Percentiles rank a stretch among this genome's conserved stretches.
These are phyloP conservation scores for Castor canadensis DNA, from an alignment of 2,113 vertebrate species.

Conservation along the genomic window DNA sequence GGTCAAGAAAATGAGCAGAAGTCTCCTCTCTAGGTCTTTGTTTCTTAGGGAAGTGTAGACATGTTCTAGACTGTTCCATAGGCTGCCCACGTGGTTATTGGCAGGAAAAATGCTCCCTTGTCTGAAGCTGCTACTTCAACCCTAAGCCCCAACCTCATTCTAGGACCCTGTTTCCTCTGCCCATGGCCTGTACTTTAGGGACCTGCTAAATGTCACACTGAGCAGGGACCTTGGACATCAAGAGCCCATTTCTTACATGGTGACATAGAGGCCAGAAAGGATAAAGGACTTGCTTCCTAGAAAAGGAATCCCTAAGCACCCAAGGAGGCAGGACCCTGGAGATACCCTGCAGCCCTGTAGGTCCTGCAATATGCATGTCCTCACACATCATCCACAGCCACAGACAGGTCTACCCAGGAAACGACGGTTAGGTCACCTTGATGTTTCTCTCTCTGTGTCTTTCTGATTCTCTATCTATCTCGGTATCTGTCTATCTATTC, in stretches of 20 bases:
- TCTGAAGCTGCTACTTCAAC: accelerated
- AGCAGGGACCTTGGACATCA: neutral
- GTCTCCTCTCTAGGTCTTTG: neutral
- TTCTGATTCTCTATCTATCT: too few species aligned
- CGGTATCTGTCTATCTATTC: too few species aligned
- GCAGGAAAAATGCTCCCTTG: neutral
- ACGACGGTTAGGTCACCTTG: too few species aligned
- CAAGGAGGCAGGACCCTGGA: too few species aligned
- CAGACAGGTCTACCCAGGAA: neutral
- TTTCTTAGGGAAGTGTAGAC: neutral
- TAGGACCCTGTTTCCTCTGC: neutral
- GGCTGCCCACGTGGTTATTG: neutral
- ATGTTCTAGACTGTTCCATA: neutral
- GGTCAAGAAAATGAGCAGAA: neutral
- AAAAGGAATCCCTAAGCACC: neutral
- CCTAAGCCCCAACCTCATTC: accelerated
- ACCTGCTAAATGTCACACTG: too few species aligned
- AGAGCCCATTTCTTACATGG: neutral
- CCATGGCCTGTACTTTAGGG: neutral
- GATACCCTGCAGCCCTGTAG: neutral
- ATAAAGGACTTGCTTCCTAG: neutral
- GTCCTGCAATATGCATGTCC: neutral
- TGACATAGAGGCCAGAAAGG: neutral
- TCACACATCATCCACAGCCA: neutral
- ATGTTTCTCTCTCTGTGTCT: too few species aligned